These are phyloP conservation scores for Platynereis dumerilii DNA, from an alignment of 2,888 invertebrate genomes.

Conservation along the genomic window DNA sequence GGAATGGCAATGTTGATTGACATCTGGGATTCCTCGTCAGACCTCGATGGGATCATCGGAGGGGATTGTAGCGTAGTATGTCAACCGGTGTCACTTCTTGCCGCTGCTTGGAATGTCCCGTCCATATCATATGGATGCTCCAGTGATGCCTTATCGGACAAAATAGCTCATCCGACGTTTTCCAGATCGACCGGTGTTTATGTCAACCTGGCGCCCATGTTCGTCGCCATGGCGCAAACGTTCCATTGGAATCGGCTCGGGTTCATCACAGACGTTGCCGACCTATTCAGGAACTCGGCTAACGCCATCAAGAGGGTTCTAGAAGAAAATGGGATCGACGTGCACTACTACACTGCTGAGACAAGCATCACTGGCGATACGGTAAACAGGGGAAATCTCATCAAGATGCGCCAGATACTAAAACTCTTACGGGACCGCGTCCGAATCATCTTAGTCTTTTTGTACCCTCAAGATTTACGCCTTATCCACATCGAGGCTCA, in stretches of 20 bases:
- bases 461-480: conserved; percentile 4
- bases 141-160: background rate
- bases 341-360: background rate
- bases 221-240: background rate
- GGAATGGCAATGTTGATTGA: background rate
- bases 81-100: conserved; percentile 1
- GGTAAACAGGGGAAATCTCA: background rate
- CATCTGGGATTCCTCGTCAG: background rate
- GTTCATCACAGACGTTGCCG: background rate
- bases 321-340: background rate
- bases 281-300: background rate
- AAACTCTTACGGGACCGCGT: background rate
- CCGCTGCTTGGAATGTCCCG: background rate
- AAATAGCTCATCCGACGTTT: background rate
- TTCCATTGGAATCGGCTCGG: background rate
- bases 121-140: background rate
- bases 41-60: conserved; percentile 8
- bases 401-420: background rate
- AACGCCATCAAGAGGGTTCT: background rate
- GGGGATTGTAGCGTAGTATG: conserved; percentile 4
- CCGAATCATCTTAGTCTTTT: background rate
- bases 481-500: background rate
- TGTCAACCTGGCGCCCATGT: background rate
- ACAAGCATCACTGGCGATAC: background rate
- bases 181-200: background rate